Base-by-base conservation (phyloP, 2,888 invertebrate species). In the Eulithis testata region DNA sequence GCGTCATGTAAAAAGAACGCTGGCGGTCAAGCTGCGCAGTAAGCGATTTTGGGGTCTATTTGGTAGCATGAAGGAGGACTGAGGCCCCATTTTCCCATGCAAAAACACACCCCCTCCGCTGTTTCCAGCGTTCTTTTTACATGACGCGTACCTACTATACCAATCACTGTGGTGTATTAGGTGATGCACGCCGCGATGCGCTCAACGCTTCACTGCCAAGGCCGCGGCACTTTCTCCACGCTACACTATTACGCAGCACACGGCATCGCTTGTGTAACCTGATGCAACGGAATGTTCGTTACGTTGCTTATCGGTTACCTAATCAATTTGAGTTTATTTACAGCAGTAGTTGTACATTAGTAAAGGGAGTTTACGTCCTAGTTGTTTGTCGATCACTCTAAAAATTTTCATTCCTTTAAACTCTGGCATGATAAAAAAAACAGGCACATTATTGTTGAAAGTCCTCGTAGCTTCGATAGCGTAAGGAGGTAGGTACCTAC, bases 191-290 rank as follows among this genome's bases (percentile, higher is more conserved):
- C 56, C 43, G 12, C 53, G 56, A 58, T 58, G 67, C 60, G 36
- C 61, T 64, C 49, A 60, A 60, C 82, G 84, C 85, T 84, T 87
- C 91, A 92, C 83, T 90, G 91, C 89, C 91, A 92, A 92, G 91
- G 91, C 89, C 91, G 81, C 90, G 80, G 79, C 85, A 91, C 91
- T 91, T 91, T 92, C 91, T 90, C 90, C 83, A 77, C 81, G 82
- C 82, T 78, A 80, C 80, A 80, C 79, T 81, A 80, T 89, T 89
- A 88, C 86, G 86, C 80, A 76, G 78, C 81, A 76, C 79, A 80
- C 76, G 78, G 77, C 79, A 77, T 77, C 76, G 81, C 82, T 86
- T 84, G 84, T 84, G 83, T 83, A 85, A 82, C 79, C 77, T 86
- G 84, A 87, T 83, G 88, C 88, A 87, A 88, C 83, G 83, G 83